Base-by-base conservation (phyloP, 2,888 invertebrate genomes). In the Orgyia antiqua region DNA sequence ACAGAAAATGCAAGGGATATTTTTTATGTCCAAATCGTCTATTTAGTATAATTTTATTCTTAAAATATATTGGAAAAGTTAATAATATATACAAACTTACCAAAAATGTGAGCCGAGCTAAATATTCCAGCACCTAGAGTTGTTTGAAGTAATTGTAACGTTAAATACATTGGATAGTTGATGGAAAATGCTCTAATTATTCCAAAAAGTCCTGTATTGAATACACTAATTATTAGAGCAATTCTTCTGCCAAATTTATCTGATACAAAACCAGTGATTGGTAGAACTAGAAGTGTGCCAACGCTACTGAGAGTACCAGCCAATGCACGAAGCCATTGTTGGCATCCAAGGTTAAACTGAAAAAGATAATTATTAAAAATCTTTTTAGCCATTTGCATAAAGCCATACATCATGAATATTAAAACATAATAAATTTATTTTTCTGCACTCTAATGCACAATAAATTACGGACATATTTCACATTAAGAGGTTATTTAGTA, bases 301-400 rank as follows among this genome's bases (percentile, higher is more conserved):
- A 91, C 71, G 51, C 90, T 92, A 68, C 89, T 91, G 1, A 93
- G 73, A 2, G 93, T 92, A 2, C 94, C 94, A 3, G 93, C 89
- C 41, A 93, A 60, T 0, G 92, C 88, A 26, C 93, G 76, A 51
- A 91, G 89, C 93, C 93, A 93, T 39, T 90, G 87, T 33, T 89
- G 86, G 45, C 92, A 92, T 8, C 89, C 89, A 3, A 92, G 67
- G 46, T 87, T 78, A 56, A 90, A 92, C 92, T 92, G 60, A 10
- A 78, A 76, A 51, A 21, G 8, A 15, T 15, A n/a, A n/a, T n/a
- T n/a, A n/a, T n/a, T n/a, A n/a, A n/a, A n/a, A n/a, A n/a, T n/a
- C n/a, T n/a, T n/a, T n/a, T n/a, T n/a, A n/a, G n/a, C n/a, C n/a
- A n/a, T n/a, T n/a, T n/a, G n/a, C n/a, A n/a, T n/a, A n/a, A n/a